Base-by-base conservation (phyloP, 2,113 vertebrate genomes). In the Phyllostomus discolor region DNA sequence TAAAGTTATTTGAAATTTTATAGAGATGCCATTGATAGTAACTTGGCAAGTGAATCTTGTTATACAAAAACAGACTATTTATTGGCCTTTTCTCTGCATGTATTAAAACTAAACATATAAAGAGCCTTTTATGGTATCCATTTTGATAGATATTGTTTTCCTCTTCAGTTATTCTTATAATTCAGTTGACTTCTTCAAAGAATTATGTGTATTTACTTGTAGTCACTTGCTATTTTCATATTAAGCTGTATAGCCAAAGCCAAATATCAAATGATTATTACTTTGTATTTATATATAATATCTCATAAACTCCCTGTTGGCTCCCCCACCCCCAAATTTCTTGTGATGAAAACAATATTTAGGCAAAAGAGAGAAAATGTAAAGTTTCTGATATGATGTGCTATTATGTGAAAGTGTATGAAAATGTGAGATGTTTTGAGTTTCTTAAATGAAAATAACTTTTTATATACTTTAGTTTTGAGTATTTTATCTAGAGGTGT, bases 231-330 rank as follows among this genome's bases (percentile, higher is more conserved):
- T 43, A 19, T 90, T 54, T 69, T 92, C 33, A 41, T 76, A 54
- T 80, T 66, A 86, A 80, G 11, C 57, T 33, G 50, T 70, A 79
- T 70, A 83, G 16, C 7, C 41, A 52, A 59, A 28, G 17, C 38
- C n/a, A n/a, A 94, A 91, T 81, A 67, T 84, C 20, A 95, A 57
- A 75, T 54, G 46, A 80, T 50, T 94, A 64, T 78, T 90, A 81
- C 52, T 96, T 73, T 69, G 48, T 48, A 69, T 89, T 93, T 84
- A 16, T 73, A 75, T 64, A 9, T 84, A 43, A 70, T 59, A 79
- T 15, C 62, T 87, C 48, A 66, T 57, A 67, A 90, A 67, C 19
- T 41, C 4, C 20, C 54, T 57, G 57, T 28, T 70, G 31, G 24
- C 59, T 10, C 33, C 64, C 31, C 7, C 7, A 17, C 46, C n/a